Base-by-base conservation (phyloP, 2,113 vertebrate genomes). In the Taurulus bubalis region DNA sequence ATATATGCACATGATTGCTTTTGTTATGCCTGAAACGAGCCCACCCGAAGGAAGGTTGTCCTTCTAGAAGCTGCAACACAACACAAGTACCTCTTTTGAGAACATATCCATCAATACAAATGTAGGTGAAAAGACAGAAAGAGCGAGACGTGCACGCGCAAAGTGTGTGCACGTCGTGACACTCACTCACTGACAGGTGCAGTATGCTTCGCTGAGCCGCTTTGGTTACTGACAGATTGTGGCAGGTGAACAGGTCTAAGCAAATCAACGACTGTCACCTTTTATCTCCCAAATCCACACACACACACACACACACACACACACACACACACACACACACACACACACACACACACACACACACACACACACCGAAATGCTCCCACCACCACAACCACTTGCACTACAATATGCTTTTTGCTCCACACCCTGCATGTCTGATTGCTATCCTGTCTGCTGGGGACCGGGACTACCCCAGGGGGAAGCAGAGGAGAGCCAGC, bases 231-330 rank as follows among this genome's bases (percentile, higher is more conserved):
- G 92, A 93, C 91, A 90, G 85, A 89, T 83, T 91, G 88, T 93
- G 94, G 93, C 94, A 95, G 88, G 91, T 91, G 86, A 90, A 89
- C 87, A 87, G 88, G 90, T 90, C 87, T 84, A 66, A 92, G 89
- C 86, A 89, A 92, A 92, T 87, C 77, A 76, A 89, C 66, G 84
- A 91, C 83, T 93, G 94, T 92, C 92, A 90, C 87, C 90, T 91
- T 89, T 92, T 93, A 92, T 95, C 93, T 92, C 81, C 80, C 74
- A 90, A 86, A 90, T 78, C 72, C 86, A 79, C 82, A 77, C n/a
- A 8, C 77, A 65, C 5, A 75, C 60, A 53, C 62, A 40, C 53
- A 55, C 67, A 75, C 62, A 51, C 49, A 53, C 58, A 53, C 62
- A 40, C 53, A 55, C 67, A 75, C 62, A 51, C 49, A 53, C 58